A percentile compares a stretch with the other conserved stretches of the same genome.
Conservation (phyloP, 2,113 vertebrate genomes). For the Antigone vipio region DNA sequence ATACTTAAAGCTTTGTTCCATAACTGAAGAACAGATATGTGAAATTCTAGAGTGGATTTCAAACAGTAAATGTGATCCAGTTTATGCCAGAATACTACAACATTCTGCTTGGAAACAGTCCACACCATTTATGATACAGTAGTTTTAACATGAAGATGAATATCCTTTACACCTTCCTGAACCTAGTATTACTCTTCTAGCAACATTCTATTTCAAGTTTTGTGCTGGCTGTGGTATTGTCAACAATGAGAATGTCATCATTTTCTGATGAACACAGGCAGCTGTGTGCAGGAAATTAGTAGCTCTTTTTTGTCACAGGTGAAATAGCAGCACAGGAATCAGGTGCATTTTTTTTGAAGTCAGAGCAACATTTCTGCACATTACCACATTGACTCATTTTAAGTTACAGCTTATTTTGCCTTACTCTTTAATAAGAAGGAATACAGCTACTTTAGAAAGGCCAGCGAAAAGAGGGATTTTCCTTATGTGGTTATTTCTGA, state of each 20-base stretch:
- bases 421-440: not conserved
- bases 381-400: not conserved
- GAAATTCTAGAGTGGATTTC: not conserved
- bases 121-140: not conserved
- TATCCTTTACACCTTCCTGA: not conserved
- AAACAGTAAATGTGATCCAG: not conserved
- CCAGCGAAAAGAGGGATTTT: not conserved
- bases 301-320: not conserved
- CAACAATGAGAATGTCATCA: not conserved
- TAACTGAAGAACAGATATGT: not conserved
- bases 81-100: not conserved
- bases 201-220: not conserved
- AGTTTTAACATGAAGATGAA: not conserved
- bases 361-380: not conserved
- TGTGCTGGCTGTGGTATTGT: not conserved
- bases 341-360: not conserved
- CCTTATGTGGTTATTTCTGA: not conserved
- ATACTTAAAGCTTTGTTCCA: not conserved
- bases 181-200: not conserved
- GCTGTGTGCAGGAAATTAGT: not conserved
- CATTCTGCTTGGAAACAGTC: not conserved
- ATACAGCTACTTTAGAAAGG: not conserved
- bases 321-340: not conserved
- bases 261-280: not conserved
- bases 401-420: not conserved